phyloP scores from a whole-genome alignment of 2,113 vertebrate species.

The Callocephalon fimbriatum region DNA sequence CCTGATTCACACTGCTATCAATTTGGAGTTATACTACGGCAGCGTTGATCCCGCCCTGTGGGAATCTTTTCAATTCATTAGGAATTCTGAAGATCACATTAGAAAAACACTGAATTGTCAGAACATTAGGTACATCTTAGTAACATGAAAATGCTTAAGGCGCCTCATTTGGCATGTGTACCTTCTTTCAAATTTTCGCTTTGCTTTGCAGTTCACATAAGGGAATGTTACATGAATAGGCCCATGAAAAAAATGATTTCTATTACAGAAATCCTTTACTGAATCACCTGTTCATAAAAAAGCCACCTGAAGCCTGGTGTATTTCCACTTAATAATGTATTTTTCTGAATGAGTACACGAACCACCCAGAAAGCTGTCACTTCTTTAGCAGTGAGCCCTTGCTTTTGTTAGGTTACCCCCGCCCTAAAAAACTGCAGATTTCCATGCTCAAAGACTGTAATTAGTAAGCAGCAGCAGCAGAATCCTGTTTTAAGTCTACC shows the following conservation, averaged over 20 bases:
- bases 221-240: not conserved
- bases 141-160: not conserved
- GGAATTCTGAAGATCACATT: not conserved
- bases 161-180: not conserved
- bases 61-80: not conserved
- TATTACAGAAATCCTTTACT: not conserved
- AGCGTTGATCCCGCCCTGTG: not conserved
- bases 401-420: conserved; percentile 31
- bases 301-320: not conserved
- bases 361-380: not conserved
- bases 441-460: not conserved
- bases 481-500: not conserved
- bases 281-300: not conserved
- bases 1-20: not conserved
- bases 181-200: not conserved
- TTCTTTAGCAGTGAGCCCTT: not conserved
- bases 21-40: not conserved
- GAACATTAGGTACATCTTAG: not conserved
- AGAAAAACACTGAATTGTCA: not conserved
- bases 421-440: conserved; percentile 34
- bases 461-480: not conserved
- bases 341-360: not conserved
- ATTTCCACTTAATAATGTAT: not conserved
- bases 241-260: not conserved
- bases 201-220: not conserved